Evolutionary conservation across 2,113 vertebrate genomes (phyloP).

Genomic region (Microcebus griseorufus): DNA sequence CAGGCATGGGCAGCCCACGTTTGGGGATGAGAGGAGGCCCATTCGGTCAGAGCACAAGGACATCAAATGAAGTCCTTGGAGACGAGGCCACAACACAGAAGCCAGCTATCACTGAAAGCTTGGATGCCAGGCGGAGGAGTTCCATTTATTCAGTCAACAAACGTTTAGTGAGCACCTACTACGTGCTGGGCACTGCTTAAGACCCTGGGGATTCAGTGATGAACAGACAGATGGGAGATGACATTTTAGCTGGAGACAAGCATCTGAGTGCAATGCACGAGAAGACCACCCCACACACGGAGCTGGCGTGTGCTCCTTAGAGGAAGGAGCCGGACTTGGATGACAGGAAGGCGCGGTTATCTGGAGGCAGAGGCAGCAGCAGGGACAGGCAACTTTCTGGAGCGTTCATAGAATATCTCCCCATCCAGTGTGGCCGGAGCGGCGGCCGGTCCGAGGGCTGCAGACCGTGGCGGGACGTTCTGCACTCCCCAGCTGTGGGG

Average conservation of each 20-base stretch:
- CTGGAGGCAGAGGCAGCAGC: neutral
- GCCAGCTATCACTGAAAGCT: too few species aligned
- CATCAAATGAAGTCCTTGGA: neutral
- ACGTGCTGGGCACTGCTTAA: neutral
- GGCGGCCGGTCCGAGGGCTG: accelerated
- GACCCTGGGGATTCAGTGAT: accelerated
- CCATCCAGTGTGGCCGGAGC: neutral
- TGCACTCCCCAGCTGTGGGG: neutral
- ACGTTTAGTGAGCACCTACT: neutral
- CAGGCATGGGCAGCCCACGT: neutral
- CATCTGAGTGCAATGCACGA: neutral
- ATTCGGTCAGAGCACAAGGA: neutral
- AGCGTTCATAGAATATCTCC: too few species aligned
- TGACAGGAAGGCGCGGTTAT: accelerated
- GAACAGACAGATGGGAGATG: neutral
- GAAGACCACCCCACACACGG: accelerated
- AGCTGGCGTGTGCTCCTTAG: accelerated
- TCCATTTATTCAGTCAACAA: neutral
- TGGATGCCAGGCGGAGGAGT: neutral
- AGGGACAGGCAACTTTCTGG: accelerated
- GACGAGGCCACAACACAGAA: neutral
- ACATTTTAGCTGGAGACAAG: neutral
- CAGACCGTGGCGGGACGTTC: accelerated
- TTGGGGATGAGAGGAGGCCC: neutral
- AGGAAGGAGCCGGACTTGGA: neutral